These are phyloP conservation scores for Macheiramphus alcinus DNA, from an alignment of 2,113 vertebrate species.

Conservation along the genomic window DNA sequence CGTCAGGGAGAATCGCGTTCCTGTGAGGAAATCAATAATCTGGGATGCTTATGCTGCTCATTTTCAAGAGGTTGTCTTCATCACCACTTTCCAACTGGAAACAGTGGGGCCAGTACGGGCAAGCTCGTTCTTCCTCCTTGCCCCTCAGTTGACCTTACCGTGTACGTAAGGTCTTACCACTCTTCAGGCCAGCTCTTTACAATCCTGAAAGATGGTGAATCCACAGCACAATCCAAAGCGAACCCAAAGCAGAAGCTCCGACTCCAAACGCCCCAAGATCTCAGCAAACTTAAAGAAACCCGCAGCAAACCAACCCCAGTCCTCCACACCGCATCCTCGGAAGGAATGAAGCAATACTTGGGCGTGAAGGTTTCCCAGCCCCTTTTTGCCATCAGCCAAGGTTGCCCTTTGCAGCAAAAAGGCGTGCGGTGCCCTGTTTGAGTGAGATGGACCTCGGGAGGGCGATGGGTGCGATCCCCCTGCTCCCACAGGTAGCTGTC, in stretches of 20 bases:
- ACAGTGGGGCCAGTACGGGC: not conserved
- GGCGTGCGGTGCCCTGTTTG: not conserved
- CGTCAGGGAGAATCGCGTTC: not conserved
- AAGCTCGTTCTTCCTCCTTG: not conserved
- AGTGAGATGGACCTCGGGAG: not conserved
- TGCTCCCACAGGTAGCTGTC: not conserved
- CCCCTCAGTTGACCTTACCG: fast-evolving
- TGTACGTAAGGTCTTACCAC: too few species aligned
- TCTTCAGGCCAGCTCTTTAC: not conserved
- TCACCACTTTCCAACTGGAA: not conserved
- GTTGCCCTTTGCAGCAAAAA: not conserved
- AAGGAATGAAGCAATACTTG: not conserved
- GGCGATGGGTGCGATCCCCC: fast-evolving
- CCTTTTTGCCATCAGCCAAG: not conserved
- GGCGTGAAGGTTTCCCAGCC: not conserved
- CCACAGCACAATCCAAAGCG: not conserved
- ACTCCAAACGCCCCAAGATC: not conserved
- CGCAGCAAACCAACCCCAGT: not conserved
- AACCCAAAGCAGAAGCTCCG: not conserved
- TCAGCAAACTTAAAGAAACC: not conserved
- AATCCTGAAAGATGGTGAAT: not conserved
- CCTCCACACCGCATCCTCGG: not conserved
- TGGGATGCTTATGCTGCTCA: not conserved
- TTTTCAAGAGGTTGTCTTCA: not conserved
- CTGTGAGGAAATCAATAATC: not conserved